These are phyloP conservation scores for Thaumatotibia leucotreta DNA, from an alignment of 1,140 invertebrate genomes.

Conservation along the genomic window DNA sequence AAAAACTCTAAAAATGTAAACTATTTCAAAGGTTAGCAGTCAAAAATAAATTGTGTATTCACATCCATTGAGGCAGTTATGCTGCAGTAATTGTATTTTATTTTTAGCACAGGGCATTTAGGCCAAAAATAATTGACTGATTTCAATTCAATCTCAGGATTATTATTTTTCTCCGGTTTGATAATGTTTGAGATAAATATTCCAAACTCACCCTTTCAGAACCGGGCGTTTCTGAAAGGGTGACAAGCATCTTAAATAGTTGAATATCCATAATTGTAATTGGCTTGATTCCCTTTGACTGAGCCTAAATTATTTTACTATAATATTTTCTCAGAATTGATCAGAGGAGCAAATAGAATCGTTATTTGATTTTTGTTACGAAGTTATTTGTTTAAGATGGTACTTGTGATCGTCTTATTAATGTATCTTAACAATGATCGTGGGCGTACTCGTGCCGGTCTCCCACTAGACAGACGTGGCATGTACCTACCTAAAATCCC, in stretches of 20 bases:
- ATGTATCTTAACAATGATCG: not conserved
- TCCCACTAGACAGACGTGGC: not conserved
- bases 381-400: not conserved
- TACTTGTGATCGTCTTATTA: not conserved
- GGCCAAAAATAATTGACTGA: not conserved
- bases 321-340: not conserved
- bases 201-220: not conserved
- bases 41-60: too few relatives aligned
- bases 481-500: too few relatives aligned
- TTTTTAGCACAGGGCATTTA: not conserved
- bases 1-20: too few relatives aligned
- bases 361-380: not conserved
- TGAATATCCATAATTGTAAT: not conserved
- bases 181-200: not conserved
- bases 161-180: not conserved
- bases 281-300: not conserved
- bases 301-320: too few relatives aligned
- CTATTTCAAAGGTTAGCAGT: too few relatives aligned
- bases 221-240: too few relatives aligned
- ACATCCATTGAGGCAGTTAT: too few relatives aligned
- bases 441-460: not conserved
- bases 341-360: not conserved
- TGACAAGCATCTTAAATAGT: not conserved
- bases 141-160: not conserved
- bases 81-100: too few relatives aligned